phyloP scores from a whole-genome alignment of 2,888 invertebrate genomes.

The Thelaira solivaga region DNA sequence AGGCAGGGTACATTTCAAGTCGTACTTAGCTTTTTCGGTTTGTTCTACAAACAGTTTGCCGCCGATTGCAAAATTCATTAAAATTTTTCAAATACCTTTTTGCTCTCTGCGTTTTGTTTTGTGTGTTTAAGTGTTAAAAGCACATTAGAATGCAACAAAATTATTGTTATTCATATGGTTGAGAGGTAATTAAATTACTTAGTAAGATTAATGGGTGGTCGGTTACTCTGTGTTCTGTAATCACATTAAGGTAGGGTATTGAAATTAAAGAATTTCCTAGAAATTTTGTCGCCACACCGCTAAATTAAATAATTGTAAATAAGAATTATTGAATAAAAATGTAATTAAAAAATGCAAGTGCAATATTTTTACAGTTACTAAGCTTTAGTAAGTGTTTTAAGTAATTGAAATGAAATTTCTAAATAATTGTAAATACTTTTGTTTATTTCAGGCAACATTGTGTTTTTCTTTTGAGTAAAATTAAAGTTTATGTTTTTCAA shows the following conservation, averaged over 20 bases:
- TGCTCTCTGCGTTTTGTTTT: conserved; percentile 39
- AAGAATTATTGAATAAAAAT: too few species aligned
- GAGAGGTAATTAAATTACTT: conserved; percentile 67
- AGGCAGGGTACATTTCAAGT: neutral
- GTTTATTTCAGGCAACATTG: too few species aligned
- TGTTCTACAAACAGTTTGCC: conserved; percentile 36
- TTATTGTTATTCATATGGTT: conserved; percentile 44
- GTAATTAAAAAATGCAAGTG: too few species aligned
- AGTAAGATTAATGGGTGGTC: conserved; percentile 40
- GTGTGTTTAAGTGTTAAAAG: conserved; percentile 44
- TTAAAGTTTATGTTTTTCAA: too few species aligned
- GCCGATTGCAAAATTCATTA: conserved; percentile 45
- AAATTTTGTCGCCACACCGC: conserved; percentile 6
- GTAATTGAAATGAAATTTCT: too few species aligned
- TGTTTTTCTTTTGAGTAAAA: too few species aligned
- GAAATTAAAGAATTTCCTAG: conserved; percentile 23
- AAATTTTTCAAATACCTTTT: conserved; percentile 58
- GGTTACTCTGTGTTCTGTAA: conserved; percentile 23
- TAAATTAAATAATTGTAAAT: too few species aligned
- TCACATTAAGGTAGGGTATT: conserved; percentile 33
- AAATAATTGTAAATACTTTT: too few species aligned
- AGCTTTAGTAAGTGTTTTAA: too few species aligned
- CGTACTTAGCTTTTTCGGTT: neutral
- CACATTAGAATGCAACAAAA: conserved; percentile 16
- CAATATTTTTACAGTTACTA: too few species aligned